Conservation (phyloP, 2,888 invertebrate species). For the Micoletzkya japonica region DNA sequence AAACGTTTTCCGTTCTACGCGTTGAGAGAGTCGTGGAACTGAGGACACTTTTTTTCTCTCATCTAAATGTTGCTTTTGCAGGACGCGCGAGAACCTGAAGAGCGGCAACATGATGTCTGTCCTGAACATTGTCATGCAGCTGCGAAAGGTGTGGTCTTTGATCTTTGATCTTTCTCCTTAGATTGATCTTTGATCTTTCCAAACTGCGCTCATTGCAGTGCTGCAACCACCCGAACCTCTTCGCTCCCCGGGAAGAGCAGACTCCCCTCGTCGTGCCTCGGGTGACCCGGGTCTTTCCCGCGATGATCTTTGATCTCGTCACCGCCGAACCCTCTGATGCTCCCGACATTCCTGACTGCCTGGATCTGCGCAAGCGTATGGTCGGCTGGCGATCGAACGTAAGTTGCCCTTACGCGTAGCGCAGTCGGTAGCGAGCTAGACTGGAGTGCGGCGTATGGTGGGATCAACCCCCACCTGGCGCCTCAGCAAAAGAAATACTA, state of each 20-base stretch:
- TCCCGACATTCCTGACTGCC: conserved; percentile 34
- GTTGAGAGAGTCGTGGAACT: neutral
- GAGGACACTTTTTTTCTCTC: neutral
- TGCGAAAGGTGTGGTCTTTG: conserved; percentile 73
- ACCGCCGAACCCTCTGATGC: conserved; percentile 27
- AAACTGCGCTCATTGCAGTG: conserved; percentile 42
- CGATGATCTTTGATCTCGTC: conserved; percentile 36
- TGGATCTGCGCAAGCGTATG: conserved; percentile 31
- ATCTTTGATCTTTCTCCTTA: neutral
- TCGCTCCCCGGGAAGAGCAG: conserved; percentile 90
- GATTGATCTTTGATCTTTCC: neutral
- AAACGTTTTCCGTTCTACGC: neutral
- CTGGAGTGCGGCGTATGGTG: neutral
- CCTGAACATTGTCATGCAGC: conserved; percentile 93
- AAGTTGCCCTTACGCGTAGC: conserved; percentile 11
- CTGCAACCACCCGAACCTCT: conserved; percentile 96
- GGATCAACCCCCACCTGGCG: conserved; percentile 11
- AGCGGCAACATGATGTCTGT: conserved; percentile 91
- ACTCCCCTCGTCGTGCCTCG: conserved; percentile 77
- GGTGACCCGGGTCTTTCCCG: conserved; percentile 34
- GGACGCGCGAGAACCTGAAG: conserved; percentile 88
- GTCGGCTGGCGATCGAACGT: conserved; percentile 34
- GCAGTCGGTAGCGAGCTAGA: neutral
- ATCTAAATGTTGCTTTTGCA: conserved; percentile 63
- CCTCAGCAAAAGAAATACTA: too few species aligned